Evolutionary conservation across 1,140 invertebrate genomes (phyloP), one percentile per base, ranked within the genome.

Genomic region (Chymomyza costata): DNA sequence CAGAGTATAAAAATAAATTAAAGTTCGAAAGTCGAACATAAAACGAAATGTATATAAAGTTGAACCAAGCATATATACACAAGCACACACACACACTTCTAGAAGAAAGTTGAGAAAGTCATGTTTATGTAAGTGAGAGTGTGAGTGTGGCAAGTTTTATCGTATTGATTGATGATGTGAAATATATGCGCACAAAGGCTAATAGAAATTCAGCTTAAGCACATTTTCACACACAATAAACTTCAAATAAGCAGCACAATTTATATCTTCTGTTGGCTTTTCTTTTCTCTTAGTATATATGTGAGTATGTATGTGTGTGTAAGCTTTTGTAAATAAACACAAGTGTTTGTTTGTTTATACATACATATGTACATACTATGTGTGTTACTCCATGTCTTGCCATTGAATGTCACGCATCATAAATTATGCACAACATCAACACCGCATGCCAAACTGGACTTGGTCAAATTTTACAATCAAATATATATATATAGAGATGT

Each of bases 151-250:
- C 19, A 67, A 78, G 50, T 78, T 76, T 71, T 78, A 76, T 78
- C 71, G 66, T 47, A 71, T 69, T 82, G 78, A 82, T 82, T 82
- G 78, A 82, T 82, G 78, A 82, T 76, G 67, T 63, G 61, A 69
- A 76, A 82, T 71, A 25, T 37, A 63, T 82, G 65, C 70, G 78
- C 67, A 82, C 78, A 78, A 78, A 73, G 65, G 76, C 76, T 82
- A 71, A 82, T 82, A 82, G 76, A 82, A 82, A 68, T 82, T 82
- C 65, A 71, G 53, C 66, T 76, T 67, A 82, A 78, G 73, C 73
- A 67, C 59, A 78, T 82, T 82, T 82, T 80, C 73, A 80, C 74
- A 81, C 76, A 81, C 69, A 81, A 82, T 82, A 81, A 74, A 81
- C 65, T 70, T 81, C 69, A 67, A 69, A 82, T 76, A 82, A 71